Percentiles rank a stretch among this genome's conserved stretches.
phyloP scores from a whole-genome alignment of 2,113 vertebrate genomes.

The Ardeotis arabs region DNA sequence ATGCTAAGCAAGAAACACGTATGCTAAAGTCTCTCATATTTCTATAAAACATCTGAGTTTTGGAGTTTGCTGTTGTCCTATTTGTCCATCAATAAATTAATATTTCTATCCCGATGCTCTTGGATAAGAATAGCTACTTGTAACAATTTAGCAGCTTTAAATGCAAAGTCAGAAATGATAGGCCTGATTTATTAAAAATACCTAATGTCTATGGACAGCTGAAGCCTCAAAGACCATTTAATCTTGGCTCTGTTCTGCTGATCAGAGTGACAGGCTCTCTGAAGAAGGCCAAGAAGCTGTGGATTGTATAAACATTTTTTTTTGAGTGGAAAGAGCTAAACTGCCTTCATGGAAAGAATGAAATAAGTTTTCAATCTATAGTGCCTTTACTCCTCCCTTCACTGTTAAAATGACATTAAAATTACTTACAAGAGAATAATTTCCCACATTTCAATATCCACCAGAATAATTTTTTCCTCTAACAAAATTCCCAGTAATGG shows the following conservation, averaged over 20 bases:
- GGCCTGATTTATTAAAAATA: neutral
- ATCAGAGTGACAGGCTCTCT: neutral
- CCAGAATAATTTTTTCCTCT: neutral
- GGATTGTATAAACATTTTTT: neutral
- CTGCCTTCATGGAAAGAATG: neutral
- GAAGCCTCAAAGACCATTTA: neutral
- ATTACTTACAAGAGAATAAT: neutral
- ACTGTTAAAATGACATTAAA: constrained; percentile 31
- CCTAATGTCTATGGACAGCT: neutral
- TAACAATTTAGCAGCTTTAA: neutral
- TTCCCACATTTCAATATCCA: constrained; percentile 28
- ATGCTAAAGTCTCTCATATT: neutral
- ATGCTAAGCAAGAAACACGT: neutral
- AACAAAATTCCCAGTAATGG: constrained; percentile 6
- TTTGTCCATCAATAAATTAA: neutral
- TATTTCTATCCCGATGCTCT: neutral
- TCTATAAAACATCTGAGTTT: neutral
- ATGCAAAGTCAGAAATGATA: neutral
- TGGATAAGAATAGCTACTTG: neutral
- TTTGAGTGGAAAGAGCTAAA: constrained; percentile 1
- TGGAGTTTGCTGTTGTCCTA: neutral
- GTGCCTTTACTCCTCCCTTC: neutral
- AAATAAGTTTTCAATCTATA: neutral
- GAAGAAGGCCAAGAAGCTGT: neutral
- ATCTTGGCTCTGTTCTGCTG: neutral